Base-by-base conservation (phyloP, 2,113 vertebrate genomes). In the Larimichthys polyactis region DNA sequence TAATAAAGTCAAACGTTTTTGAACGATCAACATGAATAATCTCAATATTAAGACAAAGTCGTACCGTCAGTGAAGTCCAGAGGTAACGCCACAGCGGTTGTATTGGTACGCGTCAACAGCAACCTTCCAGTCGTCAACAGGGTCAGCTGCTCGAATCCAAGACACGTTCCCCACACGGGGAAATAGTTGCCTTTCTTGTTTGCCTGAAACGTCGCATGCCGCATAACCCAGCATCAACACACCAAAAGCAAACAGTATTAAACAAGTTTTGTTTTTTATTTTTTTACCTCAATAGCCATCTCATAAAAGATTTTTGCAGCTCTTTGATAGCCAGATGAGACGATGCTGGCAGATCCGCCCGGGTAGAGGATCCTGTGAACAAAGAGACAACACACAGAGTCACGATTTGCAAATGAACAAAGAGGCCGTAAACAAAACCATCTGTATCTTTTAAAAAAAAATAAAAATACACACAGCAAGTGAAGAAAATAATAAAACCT, bases 101-200 rank as follows among this genome's bases (percentile, higher is more conserved):
- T 99, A 6, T 96, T 81, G 40, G 97, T 99, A 4, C 0, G 6
- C 5, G 92, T 84, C 63, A 99, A 87, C 1, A 97, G n/a, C 0
- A n/a, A 0, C 71, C 96, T 29, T 1, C 92, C 94, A 71, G 96
- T 96, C 5, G 96, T 96, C 82, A 99, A 82, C 20, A 93, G 90
- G 0, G 93, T 89, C 76, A 99, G 95, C 82, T 96, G 91, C 83
- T 99, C 96, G 0, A 97, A 96, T 54, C 98, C 98, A 8, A 99
- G 95, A 76, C 98, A 99, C 0, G 97, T 99, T 11, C 97, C 98
- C 98, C 97, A 99, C 15, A 99, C 79, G 3, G 98, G 98, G 86
- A 99, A 99, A 86, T 97, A 96, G 92, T 98, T 97, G 8, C 96
- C 96, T 19, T 88, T 84, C 15, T 95, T 80, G 4, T 96, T 97